A percentile compares a stretch with the other conserved stretches of the same genome.
These are phyloP conservation scores for Neogobius melanostomus DNA, from an alignment of 2,113 vertebrate genomes.

Conservation along the genomic window DNA sequence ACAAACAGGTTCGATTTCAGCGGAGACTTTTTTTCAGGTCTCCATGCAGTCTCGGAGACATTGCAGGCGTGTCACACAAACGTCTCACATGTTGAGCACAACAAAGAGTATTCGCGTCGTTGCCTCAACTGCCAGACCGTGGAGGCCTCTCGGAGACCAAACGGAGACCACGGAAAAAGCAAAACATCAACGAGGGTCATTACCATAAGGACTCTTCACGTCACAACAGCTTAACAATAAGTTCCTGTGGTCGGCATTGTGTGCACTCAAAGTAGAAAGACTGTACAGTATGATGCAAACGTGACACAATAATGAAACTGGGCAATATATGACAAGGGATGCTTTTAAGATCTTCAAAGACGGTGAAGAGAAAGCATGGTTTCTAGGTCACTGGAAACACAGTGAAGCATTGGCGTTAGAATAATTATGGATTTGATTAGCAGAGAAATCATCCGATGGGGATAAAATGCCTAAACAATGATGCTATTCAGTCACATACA, in stretches of 20 bases:
- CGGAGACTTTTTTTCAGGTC: no score
- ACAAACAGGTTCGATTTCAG: no score
- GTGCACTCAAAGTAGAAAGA: slow-evolving; percentile 45
- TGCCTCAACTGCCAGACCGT: no score
- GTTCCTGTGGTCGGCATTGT: slow-evolving; percentile 48
- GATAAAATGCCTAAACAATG: slow-evolving; percentile 4
- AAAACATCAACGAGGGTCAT: slow-evolving; percentile 61
- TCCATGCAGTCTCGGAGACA: no score
- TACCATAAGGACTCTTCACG: slow-evolving; percentile 52
- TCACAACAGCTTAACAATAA: slow-evolving; percentile 52
- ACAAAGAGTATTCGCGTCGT: no score
- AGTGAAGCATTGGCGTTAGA: slow-evolving; percentile 20
- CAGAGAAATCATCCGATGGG: slow-evolving; percentile 6
- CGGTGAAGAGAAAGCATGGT: background rate
- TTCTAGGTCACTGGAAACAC: slow-evolving; percentile 6
- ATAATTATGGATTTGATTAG: slow-evolving; percentile 12
- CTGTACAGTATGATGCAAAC: slow-evolving; percentile 10
- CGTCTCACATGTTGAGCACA: no score
- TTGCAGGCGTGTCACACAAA: no score
- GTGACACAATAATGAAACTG: slow-evolving; percentile 22
- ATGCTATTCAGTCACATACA: background rate
- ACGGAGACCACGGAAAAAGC: no score
- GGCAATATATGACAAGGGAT: slow-evolving; percentile 2
- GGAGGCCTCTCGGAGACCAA: no score
- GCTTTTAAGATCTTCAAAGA: slow-evolving; percentile 15